Evolutionary conservation across 2,113 vertebrate genomes (phyloP), one percentile per base, ranked within the genome.

Genomic region (Corythoichthys intestinalis): DNA sequence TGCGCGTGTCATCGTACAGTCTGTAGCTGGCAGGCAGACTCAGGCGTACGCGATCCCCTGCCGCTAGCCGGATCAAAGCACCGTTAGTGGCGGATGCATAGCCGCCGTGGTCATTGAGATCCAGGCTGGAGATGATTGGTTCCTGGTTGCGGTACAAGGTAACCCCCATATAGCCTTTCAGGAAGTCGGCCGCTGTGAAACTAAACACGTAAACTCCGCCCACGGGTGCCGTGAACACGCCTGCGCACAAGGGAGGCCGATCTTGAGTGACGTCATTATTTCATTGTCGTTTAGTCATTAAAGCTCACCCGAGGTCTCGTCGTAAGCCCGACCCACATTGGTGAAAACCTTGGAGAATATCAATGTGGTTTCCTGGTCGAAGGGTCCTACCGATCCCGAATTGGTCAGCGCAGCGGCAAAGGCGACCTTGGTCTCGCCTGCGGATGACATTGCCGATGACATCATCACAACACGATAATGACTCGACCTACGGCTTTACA

Each of bases 91-190:
- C 63, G 44, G 75, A 79, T 15, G 85, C 57, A 20, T 90, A 88
- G 58, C 88, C 88, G 0, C 88, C 87, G 3, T 90, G 88, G 74
- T 76, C 65, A 13, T 90, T 90, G n/a, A 90, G 84, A 47, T 79
- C 66, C 52, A 90, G 82, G 71, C 35, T 86, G 79, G 61, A 88
- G 48, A 78, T 2, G 46, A 90, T 6, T 0, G 79, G 83, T 73
- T 70, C 68, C 20, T 74, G n/a, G 76, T 90, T 90, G 61, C 65
- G 66, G 68, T 85, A 79, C 72, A 90, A 74, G 71, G 85, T 59
- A 15, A 88, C 61, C 7, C 88, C 87, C 83, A 85, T 88, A 83
- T 90, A 90, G 7, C 88, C 87, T 53, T 88, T 88, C 41, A 85
- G 63, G 82, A 77, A 90, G 62, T 90, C 88, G 20, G 79, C 76